These are phyloP conservation scores for Drosophila pseudoobscura DNA, from an alignment of 1,140 invertebrate genomes.

Conservation along the genomic window DNA sequence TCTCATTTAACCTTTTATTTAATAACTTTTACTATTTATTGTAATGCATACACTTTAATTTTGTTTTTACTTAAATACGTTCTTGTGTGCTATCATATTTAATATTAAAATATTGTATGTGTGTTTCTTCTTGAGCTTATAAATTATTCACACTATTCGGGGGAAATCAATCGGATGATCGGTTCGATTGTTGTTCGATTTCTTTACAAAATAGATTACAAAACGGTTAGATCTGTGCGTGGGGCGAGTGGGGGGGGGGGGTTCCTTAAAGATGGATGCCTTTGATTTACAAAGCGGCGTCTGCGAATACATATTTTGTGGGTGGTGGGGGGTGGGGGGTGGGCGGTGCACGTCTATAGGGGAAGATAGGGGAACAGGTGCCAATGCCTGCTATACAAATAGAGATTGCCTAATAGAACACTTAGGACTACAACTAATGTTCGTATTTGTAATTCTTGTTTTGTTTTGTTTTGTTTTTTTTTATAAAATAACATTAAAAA, in stretches of 20 bases:
- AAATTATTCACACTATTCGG: constrained; percentile 77
- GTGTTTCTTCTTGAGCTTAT: constrained; percentile 57
- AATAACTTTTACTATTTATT: constrained; percentile 81
- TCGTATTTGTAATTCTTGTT: constrained; percentile 7
- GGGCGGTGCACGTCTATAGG: constrained; percentile 29
- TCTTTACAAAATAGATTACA: constrained; percentile 68
- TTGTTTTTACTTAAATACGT: constrained; percentile 49
- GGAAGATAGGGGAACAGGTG: constrained; percentile 15
- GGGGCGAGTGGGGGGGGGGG: background rate
- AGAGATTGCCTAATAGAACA: constrained; percentile 66
- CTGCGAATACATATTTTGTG: constrained; percentile 24
- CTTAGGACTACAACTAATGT: constrained; percentile 74
- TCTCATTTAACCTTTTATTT: constrained; percentile 64
- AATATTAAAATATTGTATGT: constrained; percentile 70
- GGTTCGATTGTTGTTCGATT: constrained; percentile 17
- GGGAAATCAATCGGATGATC: constrained; percentile 43
- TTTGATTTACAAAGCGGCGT: constrained; percentile 58
- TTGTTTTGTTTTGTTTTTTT: constrained; percentile 5
- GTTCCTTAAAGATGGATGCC: constrained; percentile 17
- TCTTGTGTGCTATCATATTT: constrained; percentile 51
- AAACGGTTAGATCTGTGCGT: constrained; percentile 33
- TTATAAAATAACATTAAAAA: constrained; percentile 74
- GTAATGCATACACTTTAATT: constrained; percentile 57
- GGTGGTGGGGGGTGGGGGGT: background rate
- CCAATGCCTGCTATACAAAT: constrained; percentile 60